Conservation (phyloP, 2,888 invertebrate species). For the Drosophila planitibia region DNA sequence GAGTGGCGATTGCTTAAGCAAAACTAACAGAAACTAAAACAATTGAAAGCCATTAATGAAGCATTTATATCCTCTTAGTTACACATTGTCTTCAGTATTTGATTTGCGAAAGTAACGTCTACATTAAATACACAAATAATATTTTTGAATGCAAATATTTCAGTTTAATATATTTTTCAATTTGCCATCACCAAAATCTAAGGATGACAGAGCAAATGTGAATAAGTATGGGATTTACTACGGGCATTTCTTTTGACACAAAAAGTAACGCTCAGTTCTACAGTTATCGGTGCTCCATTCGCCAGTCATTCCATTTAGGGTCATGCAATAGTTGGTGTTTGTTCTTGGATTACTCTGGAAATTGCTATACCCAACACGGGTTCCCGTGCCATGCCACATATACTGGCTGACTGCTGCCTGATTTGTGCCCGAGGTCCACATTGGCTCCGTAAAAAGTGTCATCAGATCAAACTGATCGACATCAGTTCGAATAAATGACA, state of each 20-base stretch:
- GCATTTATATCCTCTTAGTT: background rate
- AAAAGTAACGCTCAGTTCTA: background rate
- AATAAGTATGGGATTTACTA: background rate
- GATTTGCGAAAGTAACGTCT: too few relatives aligned
- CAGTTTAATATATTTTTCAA: background rate
- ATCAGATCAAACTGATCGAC: background rate
- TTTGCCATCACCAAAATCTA: background rate
- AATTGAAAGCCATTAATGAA: background rate
- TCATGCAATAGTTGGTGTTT: background rate
- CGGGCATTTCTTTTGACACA: background rate
- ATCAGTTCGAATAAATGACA: background rate
- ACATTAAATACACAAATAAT: background rate
- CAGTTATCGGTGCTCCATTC: background rate
- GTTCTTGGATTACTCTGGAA: background rate
- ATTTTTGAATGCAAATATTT: background rate
- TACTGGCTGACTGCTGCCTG: background rate
- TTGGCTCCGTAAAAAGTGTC: background rate
- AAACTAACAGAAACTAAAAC: background rate
- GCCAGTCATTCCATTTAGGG: background rate
- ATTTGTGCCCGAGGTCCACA: conserved; percentile 27
- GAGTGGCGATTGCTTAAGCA: background rate
- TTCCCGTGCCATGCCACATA: conserved; percentile 15
- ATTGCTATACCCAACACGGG: background rate
- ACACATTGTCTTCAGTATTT: too few relatives aligned
- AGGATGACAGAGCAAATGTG: background rate